These are phyloP conservation scores for Spicauda simplicius DNA, from an alignment of 2,888 invertebrate species.

Conservation along the genomic window DNA sequence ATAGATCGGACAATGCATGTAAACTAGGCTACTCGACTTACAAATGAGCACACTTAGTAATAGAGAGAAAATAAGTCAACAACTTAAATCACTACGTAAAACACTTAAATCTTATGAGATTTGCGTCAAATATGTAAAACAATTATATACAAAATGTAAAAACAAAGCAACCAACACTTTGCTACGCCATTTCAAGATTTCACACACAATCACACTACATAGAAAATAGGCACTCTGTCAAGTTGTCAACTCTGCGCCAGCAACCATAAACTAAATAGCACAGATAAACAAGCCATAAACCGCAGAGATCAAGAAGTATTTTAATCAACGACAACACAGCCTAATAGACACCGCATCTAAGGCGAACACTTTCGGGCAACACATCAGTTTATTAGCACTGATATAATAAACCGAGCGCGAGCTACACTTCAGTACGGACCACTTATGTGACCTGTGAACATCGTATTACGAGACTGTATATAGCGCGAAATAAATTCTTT, in stretches of 20 bases:
- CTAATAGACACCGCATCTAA: too few species aligned
- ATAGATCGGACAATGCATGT: slow-evolving; percentile 68
- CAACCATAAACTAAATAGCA: neutral
- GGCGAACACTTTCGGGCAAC: too few species aligned
- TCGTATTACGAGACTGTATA: too few species aligned
- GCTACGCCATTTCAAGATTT: slow-evolving; percentile 66
- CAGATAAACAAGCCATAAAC: neutral
- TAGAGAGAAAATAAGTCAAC: slow-evolving; percentile 52
- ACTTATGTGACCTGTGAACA: too few species aligned
- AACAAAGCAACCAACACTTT: slow-evolving; percentile 62
- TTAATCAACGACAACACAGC: too few species aligned
- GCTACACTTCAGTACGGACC: too few species aligned
- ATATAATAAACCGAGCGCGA: too few species aligned
- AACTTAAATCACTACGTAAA: slow-evolving; percentile 53
- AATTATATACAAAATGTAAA: slow-evolving; percentile 77
- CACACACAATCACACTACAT: slow-evolving; percentile 7
- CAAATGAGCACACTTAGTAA: slow-evolving; percentile 50
- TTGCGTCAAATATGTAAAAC: slow-evolving; percentile 73
- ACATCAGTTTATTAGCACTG: too few species aligned
- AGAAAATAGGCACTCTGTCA: neutral
- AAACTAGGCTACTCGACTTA: slow-evolving; percentile 55
- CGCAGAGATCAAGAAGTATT: too few species aligned
- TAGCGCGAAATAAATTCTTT: too few species aligned
- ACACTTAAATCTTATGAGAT: slow-evolving; percentile 72
- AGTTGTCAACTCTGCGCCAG: too few species aligned